These are phyloP conservation scores for Canis aureus DNA, from an alignment of 2,113 vertebrate species.

Conservation along the genomic window DNA sequence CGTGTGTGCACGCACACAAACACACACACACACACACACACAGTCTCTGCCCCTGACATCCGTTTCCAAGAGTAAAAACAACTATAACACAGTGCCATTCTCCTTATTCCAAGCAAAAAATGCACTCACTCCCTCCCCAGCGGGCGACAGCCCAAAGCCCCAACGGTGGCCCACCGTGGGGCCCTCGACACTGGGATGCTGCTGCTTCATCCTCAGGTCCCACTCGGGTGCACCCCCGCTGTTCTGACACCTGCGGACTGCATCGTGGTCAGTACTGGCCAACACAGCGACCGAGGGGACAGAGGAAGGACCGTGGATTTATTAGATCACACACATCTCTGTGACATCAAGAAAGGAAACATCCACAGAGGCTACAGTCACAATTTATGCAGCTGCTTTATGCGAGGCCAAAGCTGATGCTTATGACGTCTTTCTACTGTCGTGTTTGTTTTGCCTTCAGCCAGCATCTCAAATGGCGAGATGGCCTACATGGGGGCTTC, in stretches of 20 bases:
- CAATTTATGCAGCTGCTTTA: background rate
- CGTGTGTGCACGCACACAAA: background rate
- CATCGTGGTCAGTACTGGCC: too few relatives aligned
- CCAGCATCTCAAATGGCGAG: background rate
- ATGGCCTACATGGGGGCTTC: background rate
- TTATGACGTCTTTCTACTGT: background rate
- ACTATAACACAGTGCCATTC: accelerated
- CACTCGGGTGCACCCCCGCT: accelerated
- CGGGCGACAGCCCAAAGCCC: accelerated
- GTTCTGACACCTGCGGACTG: background rate
- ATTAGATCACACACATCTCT: background rate
- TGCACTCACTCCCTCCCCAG: accelerated
- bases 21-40: background rate
- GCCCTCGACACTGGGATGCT: accelerated
- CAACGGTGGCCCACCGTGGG: accelerated
- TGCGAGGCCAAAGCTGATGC: background rate
- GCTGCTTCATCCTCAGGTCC: background rate
- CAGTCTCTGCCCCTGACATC: background rate
- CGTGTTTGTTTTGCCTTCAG: background rate
- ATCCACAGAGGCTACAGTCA: background rate
- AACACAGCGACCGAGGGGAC: background rate
- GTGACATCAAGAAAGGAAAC: background rate
- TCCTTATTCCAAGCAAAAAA: background rate
- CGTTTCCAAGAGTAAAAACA: background rate
- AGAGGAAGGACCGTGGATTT: too few relatives aligned